Evolutionary conservation across 2,888 invertebrate species (phyloP).

Genomic region (Cancer borealis): DNA sequence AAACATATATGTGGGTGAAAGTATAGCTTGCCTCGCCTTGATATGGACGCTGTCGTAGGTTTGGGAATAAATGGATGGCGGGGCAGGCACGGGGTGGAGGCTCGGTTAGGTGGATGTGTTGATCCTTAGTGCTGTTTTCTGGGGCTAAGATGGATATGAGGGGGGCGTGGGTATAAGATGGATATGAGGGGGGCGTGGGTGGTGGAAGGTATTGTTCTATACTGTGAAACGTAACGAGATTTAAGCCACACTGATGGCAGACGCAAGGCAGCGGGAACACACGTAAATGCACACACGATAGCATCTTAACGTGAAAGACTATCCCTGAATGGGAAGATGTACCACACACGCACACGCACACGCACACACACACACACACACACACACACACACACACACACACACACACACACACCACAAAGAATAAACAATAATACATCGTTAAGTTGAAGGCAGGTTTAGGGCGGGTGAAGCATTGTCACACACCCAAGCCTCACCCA

Average conservation of each 20-base stretch:
- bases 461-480: neutral
- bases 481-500: neutral
- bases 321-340: neutral
- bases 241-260: neutral
- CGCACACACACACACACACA: too few relatives aligned
- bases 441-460: neutral
- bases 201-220: neutral
- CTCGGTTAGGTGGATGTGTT: neutral
- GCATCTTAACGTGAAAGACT: neutral
- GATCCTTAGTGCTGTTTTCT: neutral
- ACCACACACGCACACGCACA: neutral
- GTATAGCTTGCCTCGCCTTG: neutral
- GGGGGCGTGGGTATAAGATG: neutral
- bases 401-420: neutral
- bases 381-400: too few relatives aligned
- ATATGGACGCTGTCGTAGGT: neutral
- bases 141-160: neutral
- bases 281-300: neutral
- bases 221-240: neutral
- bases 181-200: neutral
- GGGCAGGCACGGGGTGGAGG: neutral
- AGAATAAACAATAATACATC: neutral
- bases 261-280: neutral
- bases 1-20: neutral
- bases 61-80: constrained; percentile 26